phyloP scores from a whole-genome alignment of 1,140 invertebrate genomes.

The Pogonomyrmex californicus region DNA sequence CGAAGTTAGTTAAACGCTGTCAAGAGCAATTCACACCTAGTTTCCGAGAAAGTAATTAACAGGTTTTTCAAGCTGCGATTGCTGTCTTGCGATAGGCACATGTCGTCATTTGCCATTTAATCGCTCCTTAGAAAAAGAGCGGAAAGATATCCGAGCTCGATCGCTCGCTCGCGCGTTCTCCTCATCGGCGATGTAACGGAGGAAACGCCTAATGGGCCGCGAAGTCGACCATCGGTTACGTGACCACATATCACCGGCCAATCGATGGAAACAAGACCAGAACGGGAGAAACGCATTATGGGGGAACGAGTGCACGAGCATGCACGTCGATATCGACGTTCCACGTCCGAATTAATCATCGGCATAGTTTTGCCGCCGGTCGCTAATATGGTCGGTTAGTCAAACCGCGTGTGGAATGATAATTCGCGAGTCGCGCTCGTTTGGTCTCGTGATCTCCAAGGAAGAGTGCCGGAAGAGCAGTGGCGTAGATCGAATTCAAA shows the following conservation, averaged over 20 bases:
- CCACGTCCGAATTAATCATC: constrained; percentile 76
- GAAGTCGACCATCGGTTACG: constrained; percentile 75
- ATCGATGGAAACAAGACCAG: constrained; percentile 67
- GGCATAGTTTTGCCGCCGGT: not conserved
- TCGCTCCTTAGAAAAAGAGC: constrained; percentile 12
- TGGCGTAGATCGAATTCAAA: not conserved
- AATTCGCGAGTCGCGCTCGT: constrained; percentile 29
- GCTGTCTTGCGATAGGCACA: not conserved
- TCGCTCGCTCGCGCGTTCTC: not conserved
- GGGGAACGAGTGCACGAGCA: constrained; percentile 63
- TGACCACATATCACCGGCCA: constrained; percentile 40
- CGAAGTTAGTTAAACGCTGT: constrained; percentile 31
- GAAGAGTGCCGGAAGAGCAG: not conserved
- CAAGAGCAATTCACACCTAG: constrained; percentile 13
- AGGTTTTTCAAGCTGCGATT: not conserved
- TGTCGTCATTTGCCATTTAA: constrained; percentile 29
- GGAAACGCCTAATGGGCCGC: constrained; percentile 76
- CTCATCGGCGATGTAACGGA: constrained; percentile 61
- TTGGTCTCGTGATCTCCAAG: constrained; percentile 14
- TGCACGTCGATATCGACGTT: constrained; percentile 73
- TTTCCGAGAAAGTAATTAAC: constrained; percentile 24
- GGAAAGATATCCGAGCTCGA: not conserved
- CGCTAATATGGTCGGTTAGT: constrained; percentile 61
- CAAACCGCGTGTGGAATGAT: constrained; percentile 56
- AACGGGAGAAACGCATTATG: constrained; percentile 69